Conservation (phyloP, 2,888 invertebrate species). For the Leucozona laternaria region DNA sequence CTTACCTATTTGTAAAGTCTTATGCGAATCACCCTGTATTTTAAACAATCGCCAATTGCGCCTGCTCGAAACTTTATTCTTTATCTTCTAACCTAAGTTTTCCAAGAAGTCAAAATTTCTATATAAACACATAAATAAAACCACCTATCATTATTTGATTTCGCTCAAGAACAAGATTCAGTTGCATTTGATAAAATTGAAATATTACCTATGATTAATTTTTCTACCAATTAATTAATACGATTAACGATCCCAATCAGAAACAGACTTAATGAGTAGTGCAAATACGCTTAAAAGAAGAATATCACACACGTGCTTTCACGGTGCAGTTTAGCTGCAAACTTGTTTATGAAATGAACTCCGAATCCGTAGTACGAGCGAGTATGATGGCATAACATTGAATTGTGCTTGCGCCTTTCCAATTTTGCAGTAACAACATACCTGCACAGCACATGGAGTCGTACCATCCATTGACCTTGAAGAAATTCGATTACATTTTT, state of each 20-base stretch:
- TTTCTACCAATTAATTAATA: neutral
- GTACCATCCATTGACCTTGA: constrained; percentile 60
- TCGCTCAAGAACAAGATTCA: neutral
- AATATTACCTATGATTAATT: neutral
- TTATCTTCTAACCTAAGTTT: no score
- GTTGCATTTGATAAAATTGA: neutral
- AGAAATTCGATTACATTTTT: constrained; percentile 49
- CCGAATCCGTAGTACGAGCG: neutral
- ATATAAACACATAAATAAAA: no score
- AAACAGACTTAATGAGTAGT: neutral
- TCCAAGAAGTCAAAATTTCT: no score
- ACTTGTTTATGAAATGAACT: constrained; percentile 54
- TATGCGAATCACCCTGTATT: no score
- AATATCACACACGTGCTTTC: constrained; percentile 8
- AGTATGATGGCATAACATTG: constrained; percentile 21
- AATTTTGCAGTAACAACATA: constrained; percentile 27
- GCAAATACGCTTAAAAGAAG: neutral
- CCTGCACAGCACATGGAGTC: constrained; percentile 4
- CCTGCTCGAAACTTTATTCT: no score
- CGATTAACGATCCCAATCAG: neutral
- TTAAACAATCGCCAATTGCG: no score
- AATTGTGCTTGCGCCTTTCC: constrained; percentile 51
- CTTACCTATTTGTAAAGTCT: no score
- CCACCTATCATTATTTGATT: no score
- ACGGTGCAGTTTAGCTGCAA: constrained; percentile 34